Conservation (phyloP, 2,888 invertebrate genomes). For the Eutolmus rufibarbis region DNA sequence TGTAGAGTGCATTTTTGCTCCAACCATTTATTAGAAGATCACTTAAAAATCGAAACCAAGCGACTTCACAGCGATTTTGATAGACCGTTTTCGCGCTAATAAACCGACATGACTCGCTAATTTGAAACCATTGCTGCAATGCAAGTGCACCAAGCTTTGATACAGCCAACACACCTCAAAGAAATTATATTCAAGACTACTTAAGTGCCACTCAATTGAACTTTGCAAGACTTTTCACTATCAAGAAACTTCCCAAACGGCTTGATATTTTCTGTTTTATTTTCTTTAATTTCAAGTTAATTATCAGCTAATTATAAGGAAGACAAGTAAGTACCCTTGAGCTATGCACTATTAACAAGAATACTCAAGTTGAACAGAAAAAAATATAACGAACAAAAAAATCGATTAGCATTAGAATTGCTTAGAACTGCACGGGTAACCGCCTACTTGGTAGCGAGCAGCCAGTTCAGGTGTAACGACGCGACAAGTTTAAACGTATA, state of each 20-base stretch:
- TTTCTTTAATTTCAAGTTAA: neutral
- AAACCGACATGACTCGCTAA: neutral
- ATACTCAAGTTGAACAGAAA: neutral
- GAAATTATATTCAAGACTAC: neutral
- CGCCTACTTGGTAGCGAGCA: neutral
- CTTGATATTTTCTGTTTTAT: neutral
- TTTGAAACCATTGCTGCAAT: neutral
- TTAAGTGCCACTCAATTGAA: neutral
- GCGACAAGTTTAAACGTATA: conserved; percentile 7
- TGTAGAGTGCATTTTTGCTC: too few relatives aligned
- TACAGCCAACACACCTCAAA: neutral
- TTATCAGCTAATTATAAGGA: neutral
- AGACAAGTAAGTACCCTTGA: neutral
- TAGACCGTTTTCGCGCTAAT: neutral
- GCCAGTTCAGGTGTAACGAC: neutral
- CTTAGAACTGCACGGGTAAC: neutral
- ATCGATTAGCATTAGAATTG: neutral
- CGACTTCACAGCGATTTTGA: neutral
- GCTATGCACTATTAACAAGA: neutral
- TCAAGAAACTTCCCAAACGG: neutral
- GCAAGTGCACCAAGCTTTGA: neutral
- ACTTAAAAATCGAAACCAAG: neutral
- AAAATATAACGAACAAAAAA: neutral
- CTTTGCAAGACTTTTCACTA: neutral
- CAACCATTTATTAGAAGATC: neutral